phyloP scores from a whole-genome alignment of 2,797 vertebrate species.

The Periparus ater region DNA sequence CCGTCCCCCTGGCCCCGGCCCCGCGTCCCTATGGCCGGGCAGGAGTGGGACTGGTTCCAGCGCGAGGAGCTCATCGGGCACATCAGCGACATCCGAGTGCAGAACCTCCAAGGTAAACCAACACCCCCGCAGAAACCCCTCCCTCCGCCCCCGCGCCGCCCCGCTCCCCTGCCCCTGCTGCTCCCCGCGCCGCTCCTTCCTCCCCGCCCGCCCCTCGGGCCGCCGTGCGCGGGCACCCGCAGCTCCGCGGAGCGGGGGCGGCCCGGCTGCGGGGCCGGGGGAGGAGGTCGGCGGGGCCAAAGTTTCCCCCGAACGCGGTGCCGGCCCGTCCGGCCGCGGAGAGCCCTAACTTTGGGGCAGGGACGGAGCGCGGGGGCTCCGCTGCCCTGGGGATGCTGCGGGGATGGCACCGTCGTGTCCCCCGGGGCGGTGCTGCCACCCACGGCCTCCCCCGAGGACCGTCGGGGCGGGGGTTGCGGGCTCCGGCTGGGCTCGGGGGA shows the following conservation, averaged over 20 bases:
- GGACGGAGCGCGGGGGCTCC: background rate
- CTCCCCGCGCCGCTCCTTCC: background rate
- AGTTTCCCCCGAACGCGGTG: background rate
- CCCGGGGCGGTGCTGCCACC: background rate
- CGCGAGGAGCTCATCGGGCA: constrained; percentile 95
- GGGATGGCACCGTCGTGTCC: background rate
- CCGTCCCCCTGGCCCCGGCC: background rate
- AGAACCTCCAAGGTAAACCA: constrained; percentile 92
- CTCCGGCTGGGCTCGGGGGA: background rate
- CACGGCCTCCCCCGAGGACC: background rate
- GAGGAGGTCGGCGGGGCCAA: background rate
- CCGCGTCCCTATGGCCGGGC: constrained; percentile 84
- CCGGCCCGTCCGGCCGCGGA: background rate
- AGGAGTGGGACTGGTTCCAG: constrained; percentile 93
- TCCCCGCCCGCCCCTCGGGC: background rate
- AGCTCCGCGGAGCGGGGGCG: background rate
- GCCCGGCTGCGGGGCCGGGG: background rate
- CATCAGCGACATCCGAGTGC: constrained; percentile 95
- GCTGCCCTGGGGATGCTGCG: background rate
- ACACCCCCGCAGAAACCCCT: background rate
- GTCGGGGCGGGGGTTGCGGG: background rate
- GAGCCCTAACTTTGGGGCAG: background rate
- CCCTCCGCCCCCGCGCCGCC: background rate
- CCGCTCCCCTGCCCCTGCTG: background rate
- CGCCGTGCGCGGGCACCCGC: background rate